Conservation (phyloP, 2,113 vertebrate species). For the Trogon surrucura region DNA sequence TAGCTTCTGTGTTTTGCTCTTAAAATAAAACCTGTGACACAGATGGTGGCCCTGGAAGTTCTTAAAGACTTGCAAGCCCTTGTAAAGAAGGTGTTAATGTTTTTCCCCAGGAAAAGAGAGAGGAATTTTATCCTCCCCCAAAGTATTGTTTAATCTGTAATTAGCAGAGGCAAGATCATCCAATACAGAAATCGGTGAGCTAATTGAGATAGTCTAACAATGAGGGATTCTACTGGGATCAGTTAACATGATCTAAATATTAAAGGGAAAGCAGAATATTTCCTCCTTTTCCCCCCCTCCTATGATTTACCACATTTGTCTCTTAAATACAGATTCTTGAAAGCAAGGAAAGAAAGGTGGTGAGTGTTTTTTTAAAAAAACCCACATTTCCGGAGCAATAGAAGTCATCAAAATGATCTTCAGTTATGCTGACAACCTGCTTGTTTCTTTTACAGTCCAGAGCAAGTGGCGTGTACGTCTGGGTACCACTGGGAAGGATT, state of each 20-base stretch:
- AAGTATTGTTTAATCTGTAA: slow-evolving; percentile 29
- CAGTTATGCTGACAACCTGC: not conserved
- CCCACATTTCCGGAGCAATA: not conserved
- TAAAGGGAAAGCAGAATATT: slow-evolving; percentile 21
- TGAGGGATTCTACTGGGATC: slow-evolving; percentile 20
- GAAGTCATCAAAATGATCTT: not conserved
- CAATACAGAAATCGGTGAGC: not conserved
- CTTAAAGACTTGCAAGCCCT: not conserved
- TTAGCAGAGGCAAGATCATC: slow-evolving; percentile 16
- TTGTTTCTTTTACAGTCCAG: not conserved
- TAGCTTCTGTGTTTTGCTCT: not conserved
- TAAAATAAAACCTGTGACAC: not conserved
- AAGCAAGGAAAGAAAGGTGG: not conserved
- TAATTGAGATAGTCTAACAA: not conserved
- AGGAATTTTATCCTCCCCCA: not conserved
- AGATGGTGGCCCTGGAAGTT: not conserved
- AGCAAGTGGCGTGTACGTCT: not conserved
- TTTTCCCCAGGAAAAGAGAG: not conserved
- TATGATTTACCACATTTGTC: not conserved
- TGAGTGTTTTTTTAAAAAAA: not conserved
- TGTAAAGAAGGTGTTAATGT: not conserved
- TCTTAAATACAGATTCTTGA: not conserved
- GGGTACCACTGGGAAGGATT: not conserved
- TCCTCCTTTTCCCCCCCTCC: not conserved
- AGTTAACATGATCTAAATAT: slow-evolving; percentile 13